Percentiles rank a stretch among this genome's conserved stretches.
phyloP scores from a whole-genome alignment of 2,113 vertebrate genomes.

The Grammomys surdaster region DNA sequence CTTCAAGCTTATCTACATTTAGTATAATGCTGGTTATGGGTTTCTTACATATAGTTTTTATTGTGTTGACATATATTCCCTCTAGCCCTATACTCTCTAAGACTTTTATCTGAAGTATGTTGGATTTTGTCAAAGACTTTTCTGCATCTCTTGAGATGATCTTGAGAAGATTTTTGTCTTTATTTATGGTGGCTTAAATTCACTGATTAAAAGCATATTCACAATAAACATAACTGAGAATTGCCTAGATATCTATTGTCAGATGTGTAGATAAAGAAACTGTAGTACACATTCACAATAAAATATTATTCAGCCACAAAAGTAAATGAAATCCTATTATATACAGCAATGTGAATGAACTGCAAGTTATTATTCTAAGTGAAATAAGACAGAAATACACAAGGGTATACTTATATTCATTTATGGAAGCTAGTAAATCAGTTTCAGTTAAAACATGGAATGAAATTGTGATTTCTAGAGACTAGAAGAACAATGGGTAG shows the following conservation, averaged over 20 bases:
- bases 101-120: background rate
- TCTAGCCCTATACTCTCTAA: background rate
- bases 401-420: background rate
- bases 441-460: background rate
- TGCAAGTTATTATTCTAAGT: background rate
- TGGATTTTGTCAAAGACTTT: background rate
- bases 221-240: background rate
- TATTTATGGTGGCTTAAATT: background rate
- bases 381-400: background rate
- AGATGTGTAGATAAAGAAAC: background rate
- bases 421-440: background rate
- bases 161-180: background rate
- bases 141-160: background rate
- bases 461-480: background rate
- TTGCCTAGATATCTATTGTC: background rate
- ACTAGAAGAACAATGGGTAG: background rate
- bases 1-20: background rate
- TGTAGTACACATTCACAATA: background rate
- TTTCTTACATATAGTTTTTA: background rate
- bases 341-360: background rate
- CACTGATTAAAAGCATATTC: background rate
- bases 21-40: background rate
- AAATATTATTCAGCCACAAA: background rate
- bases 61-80: background rate
- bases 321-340: background rate